Evolutionary conservation across 2,888 invertebrate species (phyloP), one percentile per base, ranked within the genome.

Genomic region (Urechis unicinctus): DNA sequence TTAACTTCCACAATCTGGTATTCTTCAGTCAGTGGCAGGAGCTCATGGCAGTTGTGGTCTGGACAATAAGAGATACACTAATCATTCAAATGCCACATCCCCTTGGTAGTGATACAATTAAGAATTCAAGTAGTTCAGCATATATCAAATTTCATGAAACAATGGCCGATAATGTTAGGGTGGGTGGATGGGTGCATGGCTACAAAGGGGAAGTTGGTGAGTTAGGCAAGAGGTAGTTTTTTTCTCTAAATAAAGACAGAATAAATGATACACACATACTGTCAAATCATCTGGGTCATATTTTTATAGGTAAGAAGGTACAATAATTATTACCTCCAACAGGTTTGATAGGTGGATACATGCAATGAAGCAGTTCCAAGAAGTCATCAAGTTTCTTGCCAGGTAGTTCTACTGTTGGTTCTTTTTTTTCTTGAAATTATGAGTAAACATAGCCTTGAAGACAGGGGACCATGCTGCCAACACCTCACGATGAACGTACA

Each of bases 1-100:
- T 75, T 74, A 50, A 79, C 72, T 56, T 70, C 75, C 26, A 65
- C 60, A 53, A 79, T 76, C 56, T 79, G 74, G 63, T 76, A 79
- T 58, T 79, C 78, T 55, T 79, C 75, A 3, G 74, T 73, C 41
- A 79, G 63, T 43, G 75, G 74, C 49, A 79, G 67, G 43, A 79
- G 66, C 57, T 69, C 74, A 53, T 71, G 68, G n/a, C 77, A 77
- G 60, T 77, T 78, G 13, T 70, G 66, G 13, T 72, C 78, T 77
- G 65, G 56, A 29, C 29, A 50, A 36, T 17, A 36, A 9, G 9
- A 36, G 9, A 9, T 17, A 36, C 9, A 36, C 9, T 9, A 36
- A 36, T 36, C 9, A 36, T 36, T 13, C n/a, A n/a, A n/a, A n/a
- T n/a, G n/a, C n/a, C n/a, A n/a, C n/a, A n/a, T n/a, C n/a, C n/a